Base-by-base conservation (phyloP, 2,888 invertebrate genomes). In the Torymus auratus region DNA sequence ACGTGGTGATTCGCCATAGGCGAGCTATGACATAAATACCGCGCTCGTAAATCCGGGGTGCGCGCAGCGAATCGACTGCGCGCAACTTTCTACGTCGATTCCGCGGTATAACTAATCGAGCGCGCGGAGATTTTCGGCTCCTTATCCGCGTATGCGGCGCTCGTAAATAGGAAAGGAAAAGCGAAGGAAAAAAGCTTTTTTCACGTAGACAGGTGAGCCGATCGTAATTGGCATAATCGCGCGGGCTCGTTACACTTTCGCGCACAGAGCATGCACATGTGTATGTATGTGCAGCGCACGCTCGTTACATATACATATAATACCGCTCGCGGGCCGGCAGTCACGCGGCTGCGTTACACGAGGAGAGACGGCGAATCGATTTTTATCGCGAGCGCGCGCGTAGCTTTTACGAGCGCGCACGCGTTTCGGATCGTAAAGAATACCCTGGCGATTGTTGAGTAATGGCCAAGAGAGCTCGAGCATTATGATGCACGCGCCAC, bases 351-450 rank as follows among this genome's bases (percentile, higher is more conserved):
- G 56, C 14, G 56, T 17, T 28, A 15, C 58, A 17, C 11, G 62
- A 28, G n/a, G 55, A 15, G 12, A 55, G 62, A 71, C 58, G 14
- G 60, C 60, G 53, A 78, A 70, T 75, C 75, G 74, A 80, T 80
- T 80, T 80, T 80, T 74, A 80, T 80, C 74, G 74, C 58, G 60
- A 17, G 17, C 50, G 20, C 1, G 20, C 20, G n/a, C 41, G 61
- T 13, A 52, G 62, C 60, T 67, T 79, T 80, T 75, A 80, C 74
- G 74, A 80, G 61, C 70, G 10, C 62, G 67, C 50, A 50, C 50
- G 69, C 69, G 64, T 73, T 79, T 58, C 52, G 56, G 55, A 64
- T 80, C 80, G 80, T 80, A 80, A 80, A 80, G 69, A 74, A 72
- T 68, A 68, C 50, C 58, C 61, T 17, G 50, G 60, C 60, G 28